Evolutionary conservation across 1,140 invertebrate genomes (phyloP).

Genomic region (Steinernema feltiae): DNA sequence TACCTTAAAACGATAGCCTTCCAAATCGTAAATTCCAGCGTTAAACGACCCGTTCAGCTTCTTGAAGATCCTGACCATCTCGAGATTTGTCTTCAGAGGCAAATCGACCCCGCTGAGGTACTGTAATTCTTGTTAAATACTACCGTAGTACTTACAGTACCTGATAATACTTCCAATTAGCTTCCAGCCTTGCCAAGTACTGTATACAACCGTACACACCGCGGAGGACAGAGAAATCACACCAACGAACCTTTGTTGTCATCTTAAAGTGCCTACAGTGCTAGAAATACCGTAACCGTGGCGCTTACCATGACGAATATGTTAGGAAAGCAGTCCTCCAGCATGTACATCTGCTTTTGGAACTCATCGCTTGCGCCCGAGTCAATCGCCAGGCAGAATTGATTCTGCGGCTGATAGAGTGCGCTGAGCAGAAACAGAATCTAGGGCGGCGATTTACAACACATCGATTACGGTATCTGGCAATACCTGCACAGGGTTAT

Average conservation of each 20-base stretch:
- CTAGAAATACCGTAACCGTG: background rate
- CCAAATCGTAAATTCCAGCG: conserved; percentile 34
- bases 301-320: conserved; percentile 47
- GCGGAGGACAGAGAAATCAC: conserved; percentile 37
- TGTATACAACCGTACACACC: conserved; percentile 43
- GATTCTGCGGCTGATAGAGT: conserved; percentile 51
- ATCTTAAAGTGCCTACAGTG: background rate
- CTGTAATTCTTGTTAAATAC: conserved; percentile 17
- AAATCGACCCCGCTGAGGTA: conserved; percentile 48
- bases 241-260: conserved; percentile 22
- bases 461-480: background rate
- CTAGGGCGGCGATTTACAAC: conserved; percentile 23
- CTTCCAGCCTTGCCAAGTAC: conserved; percentile 37
- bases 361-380: conserved; percentile 29
- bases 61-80: conserved; percentile 53
- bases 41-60: conserved; percentile 41
- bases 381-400: conserved; percentile 48
- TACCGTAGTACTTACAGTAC: background rate
- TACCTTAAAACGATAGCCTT: conserved; percentile 22
- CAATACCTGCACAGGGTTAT: background rate
- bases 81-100: conserved; percentile 50
- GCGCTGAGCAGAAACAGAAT: conserved; percentile 35
- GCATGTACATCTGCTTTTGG: conserved; percentile 33
- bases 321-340: conserved; percentile 44
- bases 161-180: conserved; percentile 47